Conservation (phyloP, 2,888 invertebrate species). For the Troides oblongomaculatus region DNA sequence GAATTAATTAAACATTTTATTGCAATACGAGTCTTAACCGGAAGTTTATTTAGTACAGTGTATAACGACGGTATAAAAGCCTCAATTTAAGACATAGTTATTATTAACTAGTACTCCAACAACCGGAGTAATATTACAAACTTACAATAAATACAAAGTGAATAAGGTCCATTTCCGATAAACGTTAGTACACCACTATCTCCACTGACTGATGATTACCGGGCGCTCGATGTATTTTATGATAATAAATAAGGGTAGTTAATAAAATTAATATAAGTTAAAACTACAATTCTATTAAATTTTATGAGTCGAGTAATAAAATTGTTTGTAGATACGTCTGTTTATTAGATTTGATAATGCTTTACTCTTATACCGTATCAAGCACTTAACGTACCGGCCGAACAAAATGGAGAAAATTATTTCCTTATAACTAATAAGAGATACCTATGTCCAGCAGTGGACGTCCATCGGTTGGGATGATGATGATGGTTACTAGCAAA, state of each 20-base stretch:
- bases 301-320: background rate
- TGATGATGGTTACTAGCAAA: background rate
- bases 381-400: background rate
- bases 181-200: background rate
- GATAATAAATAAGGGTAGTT: background rate
- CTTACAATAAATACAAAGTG: conserved; percentile 19
- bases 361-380: background rate
- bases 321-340: background rate
- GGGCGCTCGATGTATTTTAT: background rate
- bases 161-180: conserved; percentile 10
- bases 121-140: conserved; percentile 13
- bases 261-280: background rate
- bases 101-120: background rate
- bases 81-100: conserved; percentile 12
- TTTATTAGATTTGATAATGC: background rate
- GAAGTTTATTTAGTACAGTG: conserved; percentile 18
- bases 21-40: conserved; percentile 12
- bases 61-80: conserved; percentile 1
- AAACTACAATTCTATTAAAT: conserved; percentile 3
- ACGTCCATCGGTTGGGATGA: no score
- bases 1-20: background rate
- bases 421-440: no score
- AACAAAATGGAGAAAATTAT: no score
- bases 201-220: background rate
- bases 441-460: no score